Percentiles rank a stretch among this genome's conserved stretches.
phyloP scores from a whole-genome alignment of 2,113 vertebrate genomes.

The Rynchops niger region DNA sequence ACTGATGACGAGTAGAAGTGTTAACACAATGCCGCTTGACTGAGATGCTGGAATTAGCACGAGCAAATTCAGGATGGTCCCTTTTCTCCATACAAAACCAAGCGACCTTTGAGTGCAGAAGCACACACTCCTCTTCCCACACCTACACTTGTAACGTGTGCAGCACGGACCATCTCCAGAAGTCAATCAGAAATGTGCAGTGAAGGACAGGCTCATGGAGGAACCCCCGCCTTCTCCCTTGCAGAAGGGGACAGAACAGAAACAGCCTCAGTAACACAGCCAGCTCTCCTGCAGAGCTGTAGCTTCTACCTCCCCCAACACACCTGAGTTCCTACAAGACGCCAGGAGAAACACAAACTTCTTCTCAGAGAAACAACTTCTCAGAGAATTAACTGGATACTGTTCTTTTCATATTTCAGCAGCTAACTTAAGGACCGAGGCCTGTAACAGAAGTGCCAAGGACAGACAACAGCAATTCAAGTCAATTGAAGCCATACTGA shows the following conservation, averaged over 20 bases:
- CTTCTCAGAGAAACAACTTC: background rate
- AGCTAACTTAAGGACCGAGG: background rate
- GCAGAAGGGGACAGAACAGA: background rate
- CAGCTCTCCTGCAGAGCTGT: background rate
- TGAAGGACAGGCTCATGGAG: background rate
- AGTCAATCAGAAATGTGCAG: background rate
- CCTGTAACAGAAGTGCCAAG: background rate
- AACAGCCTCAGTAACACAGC: too few relatives aligned
- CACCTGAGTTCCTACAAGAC: background rate
- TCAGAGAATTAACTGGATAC: background rate
- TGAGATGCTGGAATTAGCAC: background rate
- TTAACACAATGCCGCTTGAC: fast-evolving
- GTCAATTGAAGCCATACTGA: background rate
- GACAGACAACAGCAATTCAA: background rate
- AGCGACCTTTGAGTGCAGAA: background rate
- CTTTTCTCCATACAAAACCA: background rate
- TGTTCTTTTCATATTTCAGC: background rate
- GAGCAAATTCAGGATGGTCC: fast-evolving
- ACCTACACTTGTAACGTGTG: fast-evolving
- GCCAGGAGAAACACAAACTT: background rate
- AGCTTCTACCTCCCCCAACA: background rate
- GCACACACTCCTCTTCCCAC: background rate
- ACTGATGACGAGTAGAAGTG: background rate
- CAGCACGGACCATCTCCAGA: background rate
- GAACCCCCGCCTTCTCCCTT: background rate